Conservation (phyloP, 2,888 invertebrate species). For the Lydus trimaculatus region DNA sequence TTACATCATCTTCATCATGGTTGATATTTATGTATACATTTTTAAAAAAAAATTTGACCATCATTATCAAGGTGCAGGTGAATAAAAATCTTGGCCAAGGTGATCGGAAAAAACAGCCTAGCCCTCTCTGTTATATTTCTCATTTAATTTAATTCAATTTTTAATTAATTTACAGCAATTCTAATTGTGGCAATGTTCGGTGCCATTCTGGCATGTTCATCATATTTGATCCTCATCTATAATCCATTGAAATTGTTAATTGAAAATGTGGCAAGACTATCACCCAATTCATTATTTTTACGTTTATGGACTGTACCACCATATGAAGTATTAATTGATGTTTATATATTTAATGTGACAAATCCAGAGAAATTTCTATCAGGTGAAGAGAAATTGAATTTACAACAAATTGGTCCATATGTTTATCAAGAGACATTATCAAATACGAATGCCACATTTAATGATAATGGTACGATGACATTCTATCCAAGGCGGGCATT, state of each 20-base stretch:
- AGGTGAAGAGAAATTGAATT: conserved; percentile 71
- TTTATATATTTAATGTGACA: conserved; percentile 83
- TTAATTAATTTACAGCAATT: conserved; percentile 51
- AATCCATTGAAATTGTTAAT: conserved; percentile 53
- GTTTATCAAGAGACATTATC: conserved; percentile 78
- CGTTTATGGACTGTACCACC: conserved; percentile 72
- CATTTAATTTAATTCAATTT: neutral
- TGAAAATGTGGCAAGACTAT: conserved; percentile 47
- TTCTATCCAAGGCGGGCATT: conserved; percentile 69
- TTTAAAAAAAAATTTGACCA: conserved; percentile 18
- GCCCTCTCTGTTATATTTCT: neutral
- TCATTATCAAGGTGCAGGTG: conserved; percentile 27
- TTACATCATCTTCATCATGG: conserved; percentile 13
- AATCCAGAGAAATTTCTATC: conserved; percentile 73
- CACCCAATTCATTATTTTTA: conserved; percentile 65
- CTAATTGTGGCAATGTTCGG: conserved; percentile 53
- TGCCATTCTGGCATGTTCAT: conserved; percentile 49
- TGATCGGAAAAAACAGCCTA: conserved; percentile 12
- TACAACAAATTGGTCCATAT: conserved; percentile 81
- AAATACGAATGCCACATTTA: conserved; percentile 71
- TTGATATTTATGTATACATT: conserved; percentile 15
- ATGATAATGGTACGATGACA: conserved; percentile 71
- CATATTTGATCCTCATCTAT: conserved; percentile 52
- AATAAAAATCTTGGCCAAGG: conserved; percentile 30
- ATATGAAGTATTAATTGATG: conserved; percentile 69